These are phyloP conservation scores for Anser brachyrhynchus DNA, from an alignment of 2,113 vertebrate species.

Conservation along the genomic window DNA sequence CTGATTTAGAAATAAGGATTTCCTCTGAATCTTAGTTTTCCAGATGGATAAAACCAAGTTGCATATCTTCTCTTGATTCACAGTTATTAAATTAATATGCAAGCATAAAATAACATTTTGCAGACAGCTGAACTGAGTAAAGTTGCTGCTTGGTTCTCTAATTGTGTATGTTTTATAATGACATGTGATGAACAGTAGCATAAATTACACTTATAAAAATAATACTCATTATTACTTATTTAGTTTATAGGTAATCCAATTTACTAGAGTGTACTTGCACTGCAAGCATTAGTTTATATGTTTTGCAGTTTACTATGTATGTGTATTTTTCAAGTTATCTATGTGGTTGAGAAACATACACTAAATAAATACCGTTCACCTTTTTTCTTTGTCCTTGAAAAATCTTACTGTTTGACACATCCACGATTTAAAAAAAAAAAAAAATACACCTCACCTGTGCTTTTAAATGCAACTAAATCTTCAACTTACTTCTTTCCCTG, in stretches of 20 bases:
- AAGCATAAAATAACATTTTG: not conserved
- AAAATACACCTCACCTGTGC: not conserved
- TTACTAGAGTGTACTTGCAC: not conserved
- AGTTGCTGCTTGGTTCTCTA: conserved; percentile 5
- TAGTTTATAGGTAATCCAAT: not conserved
- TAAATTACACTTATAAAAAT: not conserved
- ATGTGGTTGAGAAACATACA: not conserved
- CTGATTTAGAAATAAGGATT: not conserved
- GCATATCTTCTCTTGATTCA: not conserved
- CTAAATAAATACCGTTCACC: not conserved
- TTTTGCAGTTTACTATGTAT: not conserved
- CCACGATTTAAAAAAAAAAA: not conserved
- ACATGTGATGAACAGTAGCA: not conserved
- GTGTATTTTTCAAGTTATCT: not conserved
- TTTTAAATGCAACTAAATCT: not conserved
- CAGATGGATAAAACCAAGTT: not conserved
- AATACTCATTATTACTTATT: not conserved
- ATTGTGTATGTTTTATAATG: not conserved
- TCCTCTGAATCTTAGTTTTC: not conserved
- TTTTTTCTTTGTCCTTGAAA: not conserved
- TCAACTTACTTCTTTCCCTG: not conserved
- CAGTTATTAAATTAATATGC: not conserved
- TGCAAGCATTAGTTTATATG: not conserved
- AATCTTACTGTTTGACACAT: not conserved
- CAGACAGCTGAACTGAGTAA: not conserved